Base-by-base conservation (phyloP, 2,113 vertebrate species). In the Taxidea taxus region DNA sequence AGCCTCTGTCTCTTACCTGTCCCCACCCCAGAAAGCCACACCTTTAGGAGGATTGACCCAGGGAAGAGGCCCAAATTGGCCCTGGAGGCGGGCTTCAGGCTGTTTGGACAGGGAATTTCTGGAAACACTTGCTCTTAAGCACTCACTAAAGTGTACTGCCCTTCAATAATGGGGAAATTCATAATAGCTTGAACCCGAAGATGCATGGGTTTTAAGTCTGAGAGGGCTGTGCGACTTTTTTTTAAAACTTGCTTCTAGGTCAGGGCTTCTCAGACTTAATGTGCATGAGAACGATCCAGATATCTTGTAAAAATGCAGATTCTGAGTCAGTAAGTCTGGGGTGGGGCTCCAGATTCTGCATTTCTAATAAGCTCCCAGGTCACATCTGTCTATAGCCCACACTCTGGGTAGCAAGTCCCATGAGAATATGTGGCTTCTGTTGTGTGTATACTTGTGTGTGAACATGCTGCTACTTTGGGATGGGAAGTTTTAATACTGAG, bases 171-270 rank as follows among this genome's bases (percentile, higher is more conserved):
- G 44, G 27, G 34, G 31, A 74, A 44, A 56, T 62, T 68, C 1
- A 4, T 77, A 56, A 88, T 64, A 49, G 54, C 54, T 94, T 94
- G 77, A 75, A 90, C 91, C 37, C 37, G 16, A 94, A 95, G 42
- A 72, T n/a, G 15, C 75, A n/a, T 21, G 29, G 34, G 3, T 72
- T 88, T 91, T 90, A 89, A 83, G 42, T 42, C 84, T 58, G 27
- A 94, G 27, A 90, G 27, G 44, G 5, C 7, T 72, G 7, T 49
- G 20, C 7, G 18, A 51, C 13, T 75, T 93, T 93, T 87, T 72
- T 93, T 87, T 72, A 39, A 97, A 70, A 27, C 27, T 56, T 82
- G 64, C 44, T 81, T 96, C 80, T 51, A 87, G 83, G 54, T 95
- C 66, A 66, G 47, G 51, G 34, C 70, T 56, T 91, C 68, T 96